These are phyloP conservation scores for Zingel zingel DNA, from an alignment of 2,113 vertebrate genomes.

Conservation along the genomic window DNA sequence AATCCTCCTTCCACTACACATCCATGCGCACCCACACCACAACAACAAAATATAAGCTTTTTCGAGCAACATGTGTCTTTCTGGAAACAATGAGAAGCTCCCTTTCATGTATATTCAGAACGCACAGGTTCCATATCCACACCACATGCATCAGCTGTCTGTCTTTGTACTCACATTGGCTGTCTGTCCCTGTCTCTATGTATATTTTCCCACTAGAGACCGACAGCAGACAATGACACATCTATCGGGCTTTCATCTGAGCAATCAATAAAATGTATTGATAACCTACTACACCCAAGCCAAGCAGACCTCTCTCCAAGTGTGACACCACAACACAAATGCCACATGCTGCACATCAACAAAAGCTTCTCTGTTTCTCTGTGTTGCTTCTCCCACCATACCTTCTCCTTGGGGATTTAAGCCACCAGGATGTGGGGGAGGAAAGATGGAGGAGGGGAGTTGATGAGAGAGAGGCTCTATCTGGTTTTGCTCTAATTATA, in stretches of 20 bases:
- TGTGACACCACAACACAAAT: conserved; percentile 31
- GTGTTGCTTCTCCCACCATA: conserved; percentile 6
- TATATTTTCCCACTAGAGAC: conserved; percentile 16
- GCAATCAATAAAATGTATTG: conserved; percentile 67
- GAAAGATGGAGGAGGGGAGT: background rate
- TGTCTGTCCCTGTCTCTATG: conserved; percentile 3
- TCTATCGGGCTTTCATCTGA: conserved; percentile 45
- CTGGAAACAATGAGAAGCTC: conserved; percentile 28
- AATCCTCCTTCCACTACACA: conserved; percentile 68
- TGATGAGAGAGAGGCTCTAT: background rate
- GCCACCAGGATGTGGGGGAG: conserved; percentile 2
- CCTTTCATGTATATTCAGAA: conserved; percentile 53
- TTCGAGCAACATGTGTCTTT: conserved; percentile 52
- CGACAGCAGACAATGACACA: conserved; percentile 43
- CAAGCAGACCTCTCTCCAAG: conserved; percentile 37
- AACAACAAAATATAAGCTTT: conserved; percentile 47
- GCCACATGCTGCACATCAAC: conserved; percentile 36
- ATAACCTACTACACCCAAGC: conserved; percentile 44
- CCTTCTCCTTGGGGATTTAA: conserved; percentile 25
- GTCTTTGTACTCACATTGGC: conserved; percentile 35
- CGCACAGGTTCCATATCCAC: conserved; percentile 27
- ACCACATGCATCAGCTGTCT: conserved; percentile 48
- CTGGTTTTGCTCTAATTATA: background rate
- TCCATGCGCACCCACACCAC: conserved; percentile 47
- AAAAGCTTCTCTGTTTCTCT: conserved; percentile 42